Evolutionary conservation across 2,888 invertebrate species (phyloP), one percentile per base, ranked within the genome.

Genomic region (Dasysyrphus albostriatus): DNA sequence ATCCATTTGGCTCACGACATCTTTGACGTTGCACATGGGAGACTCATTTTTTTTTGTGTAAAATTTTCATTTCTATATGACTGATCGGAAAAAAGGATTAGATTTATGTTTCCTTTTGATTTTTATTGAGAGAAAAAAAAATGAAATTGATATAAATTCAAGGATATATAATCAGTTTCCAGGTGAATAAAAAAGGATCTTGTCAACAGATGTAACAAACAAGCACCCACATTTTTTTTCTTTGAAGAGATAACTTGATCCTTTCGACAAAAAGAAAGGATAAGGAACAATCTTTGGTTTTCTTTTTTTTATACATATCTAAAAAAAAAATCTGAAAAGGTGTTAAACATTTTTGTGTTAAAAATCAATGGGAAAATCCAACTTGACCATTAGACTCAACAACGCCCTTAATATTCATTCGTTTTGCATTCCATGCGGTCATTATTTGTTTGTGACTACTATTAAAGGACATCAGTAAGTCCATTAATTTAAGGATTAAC

Each of bases 401-500:
- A 67, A 73, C 80, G 44, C 84, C 84, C 59, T 67, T 47, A 44
- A 59, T 42, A n/a, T 51, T 59, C 54, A 69, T 69, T 56, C 44
- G 42, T 47, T 29, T 58, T 47, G 44, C 47, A 44, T 47, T 56
- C 37, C 72, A 59, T 85, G 77, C 49, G 81, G 81, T 77, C 67
- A 49, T 42, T 47, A 67, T 24, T 24, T 14, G 1, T 8, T 42
- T 8, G 10, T 67, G 24, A 24, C 4, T 74, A 32, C 14, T 54
- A 32, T 54, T n/a, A 65, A 65, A 77, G 85, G 69, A 81, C 69
- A 74, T 69, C 67, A 78, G 78, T 69, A 59, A 78, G 78, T 78
- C 73, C 85, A 85, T 85, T 85, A 85, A 85, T 85, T 85, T 85
- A 77, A 58, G 81, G 85, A 85, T 81, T 85, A 85, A 77, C 77